Evolutionary conservation across 2,797 vertebrate species (phyloP), one percentile per base, ranked within the genome.

Genomic region (Tragelaphus oryx): DNA sequence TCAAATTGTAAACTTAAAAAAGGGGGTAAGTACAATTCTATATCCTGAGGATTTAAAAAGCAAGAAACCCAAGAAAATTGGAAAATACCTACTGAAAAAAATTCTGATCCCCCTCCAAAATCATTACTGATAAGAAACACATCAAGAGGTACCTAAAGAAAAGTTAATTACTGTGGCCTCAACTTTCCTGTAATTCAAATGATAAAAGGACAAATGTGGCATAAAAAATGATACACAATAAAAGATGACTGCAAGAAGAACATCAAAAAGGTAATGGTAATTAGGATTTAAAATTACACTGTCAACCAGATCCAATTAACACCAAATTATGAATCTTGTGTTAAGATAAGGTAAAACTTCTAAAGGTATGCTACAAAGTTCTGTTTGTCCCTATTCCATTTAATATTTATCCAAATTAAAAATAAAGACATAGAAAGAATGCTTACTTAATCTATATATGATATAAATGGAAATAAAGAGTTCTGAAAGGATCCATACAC

Each of bases 51-150:
- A n/a, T 86, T 93, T 74, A 71, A 68, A 93, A 75, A 88, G 44
- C 48, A 91, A 80, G 71, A 24, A 91, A 91, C 41, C 76, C 65
- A 60, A 84, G 76, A 89, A 80, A 94, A 95, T 18, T 95, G n/a
- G 50, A 90, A 83, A 37, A 46, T 4, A 33, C 13, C 28, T 87
- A 82, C 52, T 78, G 55, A 54, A 55, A 89, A 65, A 60, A 90
- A 74, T 62, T 28, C 75, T 93, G 68, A 93, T 87, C 50, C 5
- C 18, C 33, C 81, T 87, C 57, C 44, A 90, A 87, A 87, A 93
- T 90, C 48, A 82, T 82, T 76, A 76, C 41, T n/a, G 22, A 65
- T 48, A 59, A 81, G 55, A 83, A 81, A 83, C 46, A 89, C 44
- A 80, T 37, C 12, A 79, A 60, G 68, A 91, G 30, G n/a, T 52